Evolutionary conservation across 2,888 invertebrate species (phyloP), one percentile per base, ranked within the genome.

Genomic region (Petrolisthes manimaculis): DNA sequence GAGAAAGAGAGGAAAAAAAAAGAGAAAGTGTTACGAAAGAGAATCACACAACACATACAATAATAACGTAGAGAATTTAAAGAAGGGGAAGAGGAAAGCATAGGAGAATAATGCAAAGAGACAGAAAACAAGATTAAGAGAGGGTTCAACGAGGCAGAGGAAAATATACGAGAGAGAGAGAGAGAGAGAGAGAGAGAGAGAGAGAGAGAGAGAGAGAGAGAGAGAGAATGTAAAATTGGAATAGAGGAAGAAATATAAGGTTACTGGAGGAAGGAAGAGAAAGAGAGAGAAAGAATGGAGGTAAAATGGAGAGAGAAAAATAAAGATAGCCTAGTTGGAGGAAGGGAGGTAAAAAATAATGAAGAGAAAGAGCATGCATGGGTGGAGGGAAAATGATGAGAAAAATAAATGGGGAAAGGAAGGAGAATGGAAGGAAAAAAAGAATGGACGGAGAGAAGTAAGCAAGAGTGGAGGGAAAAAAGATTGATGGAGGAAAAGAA

Each of bases 111-210:
- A 61, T 14, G n/a, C 61, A 14, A 61, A 6, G 61, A 61, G 61
- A 61, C 8, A 61, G 61, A 61, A 14, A 61, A 14, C 6, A 61
- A 61, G 61, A 61, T n/a, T n/a, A n/a, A n/a, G n/a, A n/a, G n/a
- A n/a, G n/a, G n/a, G n/a, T n/a, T n/a, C n/a, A n/a, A n/a, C n/a
- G n/a, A n/a, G n/a, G n/a, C n/a, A n/a, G n/a, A n/a, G n/a, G n/a
- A n/a, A n/a, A n/a, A n/a, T n/a, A n/a, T n/a, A n/a, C n/a, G 61
- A 61, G 61, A 61, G 61, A 61, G 61, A 61, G 61, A 61, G 61
- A 61, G 61, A 61, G 61, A 14, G 61, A 61, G 61, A 61, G 61
- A 61, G 61, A 61, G 61, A 61, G 61, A 61, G 61, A 14, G n/a
- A n/a, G n/a, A n/a, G n/a, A n/a, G n/a, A n/a, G n/a, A n/a, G n/a